These are phyloP conservation scores for Corydoras sp. DNA, from an alignment of 2,113 vertebrate genomes.

Conservation along the genomic window DNA sequence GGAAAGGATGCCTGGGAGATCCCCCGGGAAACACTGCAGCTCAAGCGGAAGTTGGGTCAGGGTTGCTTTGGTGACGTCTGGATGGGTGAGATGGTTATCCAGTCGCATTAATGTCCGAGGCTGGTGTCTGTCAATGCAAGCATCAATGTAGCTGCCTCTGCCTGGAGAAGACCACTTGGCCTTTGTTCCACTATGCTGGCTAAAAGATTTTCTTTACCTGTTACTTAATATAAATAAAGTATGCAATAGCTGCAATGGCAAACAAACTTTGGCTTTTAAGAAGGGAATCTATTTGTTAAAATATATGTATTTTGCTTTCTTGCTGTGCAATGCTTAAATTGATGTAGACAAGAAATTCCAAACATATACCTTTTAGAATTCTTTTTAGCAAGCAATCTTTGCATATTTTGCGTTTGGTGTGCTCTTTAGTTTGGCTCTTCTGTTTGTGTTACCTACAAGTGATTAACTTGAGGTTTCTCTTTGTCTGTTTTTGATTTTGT, in stretches of 20 bases:
- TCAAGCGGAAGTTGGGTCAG: conserved; percentile 82
- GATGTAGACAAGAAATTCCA: neutral
- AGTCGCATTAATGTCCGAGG: conserved; percentile 4
- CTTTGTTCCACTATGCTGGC: conserved; percentile 4
- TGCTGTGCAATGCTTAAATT: neutral
- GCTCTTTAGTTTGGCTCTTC: neutral
- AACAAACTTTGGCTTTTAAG: conserved; percentile 1
- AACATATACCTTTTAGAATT: neutral
- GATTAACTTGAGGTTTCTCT: neutral
- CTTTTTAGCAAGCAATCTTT: neutral
- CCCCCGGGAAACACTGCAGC: conserved; percentile 66
- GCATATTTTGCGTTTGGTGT: neutral
- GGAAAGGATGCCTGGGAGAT: conserved; percentile 95
- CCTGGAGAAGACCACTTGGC: conserved; percentile 6
- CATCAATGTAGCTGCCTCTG: conserved; percentile 11
- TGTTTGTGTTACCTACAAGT: neutral
- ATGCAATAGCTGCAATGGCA: neutral
- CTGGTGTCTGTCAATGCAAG: conserved; percentile 19
- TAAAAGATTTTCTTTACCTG: conserved; percentile 7
- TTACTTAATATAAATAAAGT: neutral
- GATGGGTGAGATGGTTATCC: conserved; percentile 77
- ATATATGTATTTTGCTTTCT: neutral
- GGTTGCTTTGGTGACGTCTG: conserved; percentile 96
- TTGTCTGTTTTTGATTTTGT: neutral
- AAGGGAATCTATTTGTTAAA: neutral